These are phyloP conservation scores for fruit fly (Drosophila melanogaster) DNA, from an alignment of 1,140 invertebrate genomes.

Conservation along the genomic window Release_6_plus_ISO1_MT NT_037436.4:4927501-4928000, in stretches of 20 bases:
- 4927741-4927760: constrained; percentile 7
- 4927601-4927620: constrained; percentile 77
- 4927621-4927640: constrained; percentile 79
- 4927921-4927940: not conserved
- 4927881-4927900: constrained; percentile 4
- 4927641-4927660: constrained; percentile 54
- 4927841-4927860: constrained; percentile 34
- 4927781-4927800: constrained; percentile 78
- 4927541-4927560: constrained; percentile 16
- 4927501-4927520: constrained; percentile 73
- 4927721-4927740: constrained; percentile 30
- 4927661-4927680: not conserved
- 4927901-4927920: constrained; percentile 3
- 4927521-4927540: constrained; percentile 20
- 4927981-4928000: constrained; percentile 73
- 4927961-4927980: constrained; percentile 61
- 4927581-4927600: constrained; percentile 54
- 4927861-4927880: constrained; percentile 15
- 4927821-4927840: constrained; percentile 40
- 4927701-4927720: not conserved
- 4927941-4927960: constrained; percentile 49
- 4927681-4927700: not conserved
- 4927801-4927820: constrained; percentile 82
- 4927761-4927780: constrained; percentile 69
- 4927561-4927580: constrained; percentile 42